Percentiles rank a stretch among this genome's conserved stretches.
phyloP scores from a whole-genome alignment of 2,888 invertebrate species.

The Byasa hedistus region DNA sequence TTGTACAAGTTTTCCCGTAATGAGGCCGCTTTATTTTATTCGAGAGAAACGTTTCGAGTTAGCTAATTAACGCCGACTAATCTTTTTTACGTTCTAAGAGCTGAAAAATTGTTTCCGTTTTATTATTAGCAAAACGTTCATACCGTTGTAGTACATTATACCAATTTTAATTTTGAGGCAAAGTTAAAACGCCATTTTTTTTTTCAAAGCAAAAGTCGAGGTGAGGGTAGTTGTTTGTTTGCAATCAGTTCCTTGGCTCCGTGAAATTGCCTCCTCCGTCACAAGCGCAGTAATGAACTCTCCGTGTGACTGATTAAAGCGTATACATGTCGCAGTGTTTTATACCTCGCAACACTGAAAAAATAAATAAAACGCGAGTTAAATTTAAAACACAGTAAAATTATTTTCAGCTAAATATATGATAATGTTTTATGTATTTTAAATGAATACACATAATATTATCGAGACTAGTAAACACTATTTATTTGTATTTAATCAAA shows the following conservation, averaged over 20 bases:
- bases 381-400: no score
- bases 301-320: conserved; percentile 24
- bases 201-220: conserved; percentile 6
- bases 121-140: background rate
- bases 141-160: background rate
- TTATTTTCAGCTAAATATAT: no score
- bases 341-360: background rate
- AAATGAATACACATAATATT: background rate
- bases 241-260: conserved; percentile 16
- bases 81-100: no score
- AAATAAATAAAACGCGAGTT: background rate
- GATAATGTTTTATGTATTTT: no score
- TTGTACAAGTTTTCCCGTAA: no score
- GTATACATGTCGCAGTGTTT: conserved; percentile 9
- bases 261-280: conserved; percentile 20
- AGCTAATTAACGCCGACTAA: no score
- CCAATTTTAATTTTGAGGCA: background rate
- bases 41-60: no score
- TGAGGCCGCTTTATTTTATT: no score
- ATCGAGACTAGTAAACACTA: background rate
- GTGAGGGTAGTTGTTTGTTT: conserved; percentile 19
- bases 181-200: conserved; percentile 17
- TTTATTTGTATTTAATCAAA: background rate
- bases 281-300: conserved; percentile 24
- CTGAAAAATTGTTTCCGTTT: background rate